Evolutionary conservation across 2,113 vertebrate genomes (phyloP).

Genomic region (Sminthopsis crassicaudata): DNA sequence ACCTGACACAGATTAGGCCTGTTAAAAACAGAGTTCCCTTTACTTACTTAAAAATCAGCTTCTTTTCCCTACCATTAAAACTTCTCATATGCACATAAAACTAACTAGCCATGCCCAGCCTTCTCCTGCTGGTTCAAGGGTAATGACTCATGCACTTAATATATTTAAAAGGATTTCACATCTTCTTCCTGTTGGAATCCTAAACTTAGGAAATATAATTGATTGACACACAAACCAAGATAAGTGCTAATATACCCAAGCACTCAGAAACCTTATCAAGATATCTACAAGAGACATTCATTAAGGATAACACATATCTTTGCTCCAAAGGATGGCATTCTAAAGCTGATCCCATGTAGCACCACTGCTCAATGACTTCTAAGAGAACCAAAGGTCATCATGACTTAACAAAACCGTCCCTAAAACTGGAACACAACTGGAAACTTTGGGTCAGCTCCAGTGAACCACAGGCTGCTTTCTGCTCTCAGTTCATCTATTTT

Average conservation of each 20-base stretch:
- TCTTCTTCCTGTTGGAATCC: constrained; percentile 12
- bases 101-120: not conserved
- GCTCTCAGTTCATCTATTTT: constrained; percentile 31
- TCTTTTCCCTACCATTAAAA: not conserved
- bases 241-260: not conserved
- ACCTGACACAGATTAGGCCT: not conserved
- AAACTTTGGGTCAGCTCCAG: constrained; percentile 32
- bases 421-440: constrained; percentile 32
- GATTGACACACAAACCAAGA: not conserved
- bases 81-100: not conserved
- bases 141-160: not conserved
- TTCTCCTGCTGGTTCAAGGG: not conserved
- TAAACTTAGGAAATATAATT: not conserved
- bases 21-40: not conserved
- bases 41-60: not conserved
- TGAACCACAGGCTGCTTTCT: not conserved
- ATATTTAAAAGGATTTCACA: not conserved
- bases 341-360: not conserved
- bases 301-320: not conserved
- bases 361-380: constrained; percentile 28
- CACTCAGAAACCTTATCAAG: not conserved
- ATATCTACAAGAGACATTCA: not conserved
- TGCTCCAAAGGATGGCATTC: constrained; percentile 12
- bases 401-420: not conserved
- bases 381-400: constrained; percentile 53